Conservation (phyloP, 2,797 vertebrate species). For the Mormyrus proboscirostris region DNA sequence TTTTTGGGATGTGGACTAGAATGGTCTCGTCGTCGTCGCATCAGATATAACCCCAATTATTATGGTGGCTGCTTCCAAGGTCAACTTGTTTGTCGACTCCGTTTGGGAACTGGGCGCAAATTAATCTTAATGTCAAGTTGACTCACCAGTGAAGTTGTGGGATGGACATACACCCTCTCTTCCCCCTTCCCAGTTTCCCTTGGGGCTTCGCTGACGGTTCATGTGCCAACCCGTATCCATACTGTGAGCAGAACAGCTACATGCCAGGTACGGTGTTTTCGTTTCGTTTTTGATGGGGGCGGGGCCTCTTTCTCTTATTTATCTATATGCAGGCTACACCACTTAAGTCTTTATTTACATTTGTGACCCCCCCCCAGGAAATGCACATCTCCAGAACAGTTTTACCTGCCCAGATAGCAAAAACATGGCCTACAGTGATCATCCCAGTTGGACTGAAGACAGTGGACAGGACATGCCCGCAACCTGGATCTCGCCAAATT, state of each 20-base stretch:
- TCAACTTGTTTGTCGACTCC: not conserved
- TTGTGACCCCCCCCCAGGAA: constrained; percentile 58
- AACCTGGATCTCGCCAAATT: constrained; percentile 77
- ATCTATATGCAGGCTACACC: not conserved
- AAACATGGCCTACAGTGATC: constrained; percentile 50
- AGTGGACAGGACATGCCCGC: constrained; percentile 55
- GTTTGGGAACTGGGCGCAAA: not conserved
- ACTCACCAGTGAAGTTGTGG: not conserved
- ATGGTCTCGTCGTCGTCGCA: not conserved
- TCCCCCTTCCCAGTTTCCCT: constrained; percentile 49
- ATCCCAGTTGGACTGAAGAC: constrained; percentile 61
- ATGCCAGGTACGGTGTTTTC: constrained; percentile 24
- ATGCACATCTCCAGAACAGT: constrained; percentile 69
- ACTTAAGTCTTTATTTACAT: not conserved
- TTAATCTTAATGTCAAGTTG: not conserved
- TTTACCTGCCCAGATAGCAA: constrained; percentile 71
- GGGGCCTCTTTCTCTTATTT: not conserved
- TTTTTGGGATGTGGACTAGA: not conserved
- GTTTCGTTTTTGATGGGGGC: not conserved
- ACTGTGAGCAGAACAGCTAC: constrained; percentile 50
- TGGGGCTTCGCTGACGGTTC: constrained; percentile 61
- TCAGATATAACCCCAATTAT: not conserved
- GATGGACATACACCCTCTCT: constrained; percentile 16
- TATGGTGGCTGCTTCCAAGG: not conserved
- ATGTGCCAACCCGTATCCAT: constrained; percentile 55